phyloP scores from a whole-genome alignment of 2,113 vertebrate species.

The Heterotilapia buettikoferi region DNA sequence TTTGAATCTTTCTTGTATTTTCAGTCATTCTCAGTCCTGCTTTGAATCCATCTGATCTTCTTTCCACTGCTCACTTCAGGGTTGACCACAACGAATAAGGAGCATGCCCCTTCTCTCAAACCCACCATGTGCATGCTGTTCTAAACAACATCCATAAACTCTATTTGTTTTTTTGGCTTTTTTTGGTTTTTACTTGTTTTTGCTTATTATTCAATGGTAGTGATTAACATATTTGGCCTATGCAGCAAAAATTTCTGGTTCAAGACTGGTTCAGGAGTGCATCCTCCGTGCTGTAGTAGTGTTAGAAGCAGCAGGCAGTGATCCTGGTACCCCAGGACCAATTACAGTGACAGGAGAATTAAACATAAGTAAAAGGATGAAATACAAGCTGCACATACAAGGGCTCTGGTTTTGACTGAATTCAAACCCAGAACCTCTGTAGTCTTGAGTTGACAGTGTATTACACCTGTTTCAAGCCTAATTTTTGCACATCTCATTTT shows the following conservation, averaged over 20 bases:
- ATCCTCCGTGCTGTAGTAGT: rapidly evolving
- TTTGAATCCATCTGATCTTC: neutral
- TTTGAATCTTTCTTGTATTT: neutral
- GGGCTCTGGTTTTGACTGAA: neutral
- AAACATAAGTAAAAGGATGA: neutral
- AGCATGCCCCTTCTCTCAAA: neutral
- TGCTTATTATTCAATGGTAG: neutral
- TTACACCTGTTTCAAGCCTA: neutral
- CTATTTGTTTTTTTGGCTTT: rapidly evolving
- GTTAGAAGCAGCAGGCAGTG: neutral
- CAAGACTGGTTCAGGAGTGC: rapidly evolving
- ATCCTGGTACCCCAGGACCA: neutral
- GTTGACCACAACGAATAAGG: rapidly evolving
- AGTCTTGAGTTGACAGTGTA: rapidly evolving
- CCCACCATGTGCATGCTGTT: rapidly evolving
- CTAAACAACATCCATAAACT: neutral
- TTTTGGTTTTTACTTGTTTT: neutral
- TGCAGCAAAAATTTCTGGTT: rapidly evolving
- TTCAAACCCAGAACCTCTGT: neutral
- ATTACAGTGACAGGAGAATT: neutral
- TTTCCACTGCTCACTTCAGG: neutral
- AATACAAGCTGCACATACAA: neutral
- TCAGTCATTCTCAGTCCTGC: neutral
- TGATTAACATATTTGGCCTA: neutral
- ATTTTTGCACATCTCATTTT: neutral